phyloP scores from a whole-genome alignment of 2,113 vertebrate species.

The Thinocorus orbignyianus region DNA sequence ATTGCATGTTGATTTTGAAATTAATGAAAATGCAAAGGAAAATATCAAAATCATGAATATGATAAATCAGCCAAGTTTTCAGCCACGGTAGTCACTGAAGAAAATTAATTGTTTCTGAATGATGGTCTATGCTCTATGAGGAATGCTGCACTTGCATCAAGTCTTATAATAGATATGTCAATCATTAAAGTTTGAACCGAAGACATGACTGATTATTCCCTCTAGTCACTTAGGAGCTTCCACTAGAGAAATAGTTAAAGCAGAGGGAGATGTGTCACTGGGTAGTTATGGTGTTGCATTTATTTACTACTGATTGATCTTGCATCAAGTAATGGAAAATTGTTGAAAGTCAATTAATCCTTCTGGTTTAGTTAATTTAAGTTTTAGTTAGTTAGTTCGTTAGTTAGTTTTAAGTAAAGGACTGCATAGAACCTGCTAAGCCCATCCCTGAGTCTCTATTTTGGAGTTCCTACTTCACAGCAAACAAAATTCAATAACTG shows the following conservation, averaged over 20 bases:
- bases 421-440: neutral
- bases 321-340: neutral
- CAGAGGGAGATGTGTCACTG: neutral
- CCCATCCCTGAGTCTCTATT: neutral
- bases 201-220: neutral
- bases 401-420: neutral
- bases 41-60: neutral
- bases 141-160: neutral
- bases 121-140: neutral
- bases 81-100: neutral
- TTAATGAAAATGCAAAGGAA: neutral
- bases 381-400: neutral
- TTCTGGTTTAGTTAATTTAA: neutral
- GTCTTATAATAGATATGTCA: neutral
- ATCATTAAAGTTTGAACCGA: neutral
- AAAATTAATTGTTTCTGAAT: conserved; percentile 37
- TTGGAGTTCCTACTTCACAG: neutral
- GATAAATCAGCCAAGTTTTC: neutral
- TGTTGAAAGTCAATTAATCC: neutral
- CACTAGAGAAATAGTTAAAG: neutral
- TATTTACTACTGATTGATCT: neutral
- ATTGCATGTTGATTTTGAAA: neutral
- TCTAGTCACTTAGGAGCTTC: neutral
- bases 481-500: neutral
- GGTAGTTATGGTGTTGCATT: neutral